Evolutionary conservation across 2,888 invertebrate species (phyloP).

Genomic region (Electrophaes corylata): DNA sequence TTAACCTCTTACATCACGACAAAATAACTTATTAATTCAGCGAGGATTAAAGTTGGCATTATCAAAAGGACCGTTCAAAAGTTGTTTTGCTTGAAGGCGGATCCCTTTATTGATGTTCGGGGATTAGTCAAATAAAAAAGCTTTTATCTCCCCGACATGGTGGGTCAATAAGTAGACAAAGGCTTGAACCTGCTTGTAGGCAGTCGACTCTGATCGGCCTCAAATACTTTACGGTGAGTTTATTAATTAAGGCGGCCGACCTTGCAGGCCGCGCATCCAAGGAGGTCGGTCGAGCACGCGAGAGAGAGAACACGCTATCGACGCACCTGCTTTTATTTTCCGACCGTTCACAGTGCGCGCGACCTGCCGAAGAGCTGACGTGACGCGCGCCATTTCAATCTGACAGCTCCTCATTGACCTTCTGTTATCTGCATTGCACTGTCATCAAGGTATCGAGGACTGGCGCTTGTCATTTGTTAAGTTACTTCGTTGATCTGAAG

Average conservation of each 20-base stretch:
- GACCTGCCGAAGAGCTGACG: slow-evolving; percentile 61
- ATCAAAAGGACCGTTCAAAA: slow-evolving; percentile 25
- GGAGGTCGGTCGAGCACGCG: slow-evolving; percentile 75
- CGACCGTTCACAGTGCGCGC: slow-evolving; percentile 49
- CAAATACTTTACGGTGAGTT: slow-evolving; percentile 84
- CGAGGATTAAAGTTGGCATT: slow-evolving; percentile 22
- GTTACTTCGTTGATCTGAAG: slow-evolving; percentile 3
- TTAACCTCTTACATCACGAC: slow-evolving; percentile 29
- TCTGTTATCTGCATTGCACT: slow-evolving; percentile 78
- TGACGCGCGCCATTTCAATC: slow-evolving; percentile 67
- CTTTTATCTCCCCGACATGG: slow-evolving; percentile 57
- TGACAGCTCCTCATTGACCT: slow-evolving; percentile 81
- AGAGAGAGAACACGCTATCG: slow-evolving; percentile 60
- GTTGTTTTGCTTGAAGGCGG: slow-evolving; percentile 23
- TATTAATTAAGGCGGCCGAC: slow-evolving; percentile 84
- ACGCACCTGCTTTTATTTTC: slow-evolving; percentile 39
- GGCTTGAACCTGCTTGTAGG: slow-evolving; percentile 71
- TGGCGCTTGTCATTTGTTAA: slow-evolving; percentile 19
- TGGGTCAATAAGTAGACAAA: slow-evolving; percentile 83
- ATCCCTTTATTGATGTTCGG: slow-evolving; percentile 35
- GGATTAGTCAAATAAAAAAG: slow-evolving; percentile 61
- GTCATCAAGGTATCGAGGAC: slow-evolving; percentile 50
- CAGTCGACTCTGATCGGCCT: slow-evolving; percentile 80
- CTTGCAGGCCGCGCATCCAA: slow-evolving; percentile 83
- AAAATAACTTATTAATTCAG: slow-evolving; percentile 33